Base-by-base conservation (phyloP, 2,888 invertebrate genomes). In the Coecobrya sp. region DNA sequence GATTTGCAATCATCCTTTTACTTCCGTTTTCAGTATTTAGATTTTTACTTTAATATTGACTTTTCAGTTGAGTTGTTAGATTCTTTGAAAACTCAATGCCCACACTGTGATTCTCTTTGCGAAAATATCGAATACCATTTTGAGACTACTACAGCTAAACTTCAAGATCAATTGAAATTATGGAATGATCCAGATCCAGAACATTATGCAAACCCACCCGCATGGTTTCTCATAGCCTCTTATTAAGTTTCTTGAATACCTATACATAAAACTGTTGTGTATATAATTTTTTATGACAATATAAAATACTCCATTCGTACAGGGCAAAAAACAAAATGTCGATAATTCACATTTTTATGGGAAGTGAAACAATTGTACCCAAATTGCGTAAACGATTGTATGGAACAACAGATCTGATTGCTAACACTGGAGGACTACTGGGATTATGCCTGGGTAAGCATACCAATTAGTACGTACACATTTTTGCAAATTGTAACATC, bases 321-420 rank as follows among this genome's bases (percentile, higher is more conserved):
- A 52, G 79, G 79, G 22, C 52, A 25, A 27, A 52, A 1, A 49
- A 79, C 79, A 79, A 52, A 52, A 79, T 79, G 52, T 49, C 79
- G 0, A 22, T 79, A 5, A 16, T 79, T 11, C 79, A 79, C 13
- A 52, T 52, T 11, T 79, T 79, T 16, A 0, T 79, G 22, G 82
- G 55, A 45, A 19, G 8, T 52, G 55, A 82, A 3, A 59, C 59
- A 19, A 59, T 59, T 19, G 82, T 82, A 10, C 82, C 82, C 2
- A 82, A 82, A 59, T 19, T 30, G 30, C 36, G 82, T 1, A 82
- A 82, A n/a, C 55, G 36, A 59, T 2, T 82, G 5, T 82, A 82
- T 13, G 82, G 82, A 55, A 59, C 13, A 30, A 82, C 59, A 10
- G 82, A 82, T 82, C 36, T 82, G 1, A 82, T 82, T 36, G 82